Conservation (phyloP, 2,888 invertebrate genomes). For the Apodemia hepburni region DNA sequence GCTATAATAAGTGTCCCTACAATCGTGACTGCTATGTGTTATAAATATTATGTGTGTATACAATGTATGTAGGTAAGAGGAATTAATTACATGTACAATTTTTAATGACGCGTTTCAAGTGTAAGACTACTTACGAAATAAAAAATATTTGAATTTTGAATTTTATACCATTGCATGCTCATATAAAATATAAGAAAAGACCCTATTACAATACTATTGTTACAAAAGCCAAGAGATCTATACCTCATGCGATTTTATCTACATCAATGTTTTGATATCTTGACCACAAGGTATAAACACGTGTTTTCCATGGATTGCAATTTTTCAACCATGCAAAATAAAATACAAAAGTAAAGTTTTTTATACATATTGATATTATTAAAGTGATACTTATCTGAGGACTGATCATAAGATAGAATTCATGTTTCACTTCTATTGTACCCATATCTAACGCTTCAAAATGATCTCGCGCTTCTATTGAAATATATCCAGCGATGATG, state of each 20-base stretch:
- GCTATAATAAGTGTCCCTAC: no score
- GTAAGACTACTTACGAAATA: no score
- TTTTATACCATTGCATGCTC: no score
- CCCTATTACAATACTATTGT: no score
- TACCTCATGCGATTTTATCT: constrained; percentile 16
- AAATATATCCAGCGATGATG: constrained; percentile 41
- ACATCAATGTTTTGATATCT: constrained; percentile 47
- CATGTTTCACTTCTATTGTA: constrained; percentile 56
- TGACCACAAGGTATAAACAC: constrained; percentile 46
- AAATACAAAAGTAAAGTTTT: constrained; percentile 8
- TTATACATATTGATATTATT: constrained; percentile 15
- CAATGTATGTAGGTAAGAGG: no score
- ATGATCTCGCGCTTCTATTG: constrained; percentile 44
- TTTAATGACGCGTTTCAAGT: no score
- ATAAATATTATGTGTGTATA: no score
- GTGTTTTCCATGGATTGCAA: constrained; percentile 18
- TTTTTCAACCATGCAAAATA: constrained; percentile 12
- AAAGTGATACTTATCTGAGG: constrained; percentile 29
- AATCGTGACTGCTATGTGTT: no score
- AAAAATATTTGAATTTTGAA: no score
- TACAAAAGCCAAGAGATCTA: not conserved
- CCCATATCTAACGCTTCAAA: constrained; percentile 44
- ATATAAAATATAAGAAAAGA: no score
- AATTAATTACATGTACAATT: no score
- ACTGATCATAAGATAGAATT: constrained; percentile 54